Conservation (phyloP, 2,113 vertebrate genomes). For the Semnornis frantzii region DNA sequence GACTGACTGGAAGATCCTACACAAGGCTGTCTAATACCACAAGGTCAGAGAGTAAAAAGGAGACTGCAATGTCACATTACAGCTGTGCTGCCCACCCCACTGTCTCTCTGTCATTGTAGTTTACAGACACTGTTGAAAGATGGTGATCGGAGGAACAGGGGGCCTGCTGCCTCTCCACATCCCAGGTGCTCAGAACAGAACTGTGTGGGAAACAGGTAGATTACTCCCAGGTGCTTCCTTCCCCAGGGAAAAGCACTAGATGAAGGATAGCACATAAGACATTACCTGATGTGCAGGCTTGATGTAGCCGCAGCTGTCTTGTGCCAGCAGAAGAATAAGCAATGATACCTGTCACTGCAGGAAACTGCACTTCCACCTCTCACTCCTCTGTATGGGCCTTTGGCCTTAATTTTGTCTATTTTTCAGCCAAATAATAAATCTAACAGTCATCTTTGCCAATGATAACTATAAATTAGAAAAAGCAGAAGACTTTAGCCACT, state of each 20-base stretch:
- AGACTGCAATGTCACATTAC: background rate
- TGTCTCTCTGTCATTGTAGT: background rate
- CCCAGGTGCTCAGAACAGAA: background rate
- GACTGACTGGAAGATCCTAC: rapidly evolving
- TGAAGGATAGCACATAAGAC: background rate
- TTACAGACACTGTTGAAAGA: background rate
- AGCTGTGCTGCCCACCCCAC: background rate
- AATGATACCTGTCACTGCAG: background rate
- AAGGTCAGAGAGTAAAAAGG: background rate
- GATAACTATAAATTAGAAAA: conserved; percentile 6
- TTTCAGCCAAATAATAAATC: background rate
- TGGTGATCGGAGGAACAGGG: background rate
- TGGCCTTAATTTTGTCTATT: background rate
- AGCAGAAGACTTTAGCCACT: background rate
- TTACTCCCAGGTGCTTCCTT: background rate
- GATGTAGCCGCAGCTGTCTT: background rate
- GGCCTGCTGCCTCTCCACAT: background rate
- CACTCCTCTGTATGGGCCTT: background rate
- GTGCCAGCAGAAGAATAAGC: background rate
- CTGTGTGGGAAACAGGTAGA: background rate
- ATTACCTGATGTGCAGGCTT: background rate
- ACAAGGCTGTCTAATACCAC: background rate
- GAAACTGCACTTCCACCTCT: background rate
- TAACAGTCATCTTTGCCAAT: background rate
- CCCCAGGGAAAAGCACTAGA: background rate